A percentile compares a stretch with the other conserved stretches of the same genome.
Evolutionary conservation across 30 jellyfish, hydroid and myxozoan species (phyloP).

Genomic region (Turritopsis rubra): DNA sequence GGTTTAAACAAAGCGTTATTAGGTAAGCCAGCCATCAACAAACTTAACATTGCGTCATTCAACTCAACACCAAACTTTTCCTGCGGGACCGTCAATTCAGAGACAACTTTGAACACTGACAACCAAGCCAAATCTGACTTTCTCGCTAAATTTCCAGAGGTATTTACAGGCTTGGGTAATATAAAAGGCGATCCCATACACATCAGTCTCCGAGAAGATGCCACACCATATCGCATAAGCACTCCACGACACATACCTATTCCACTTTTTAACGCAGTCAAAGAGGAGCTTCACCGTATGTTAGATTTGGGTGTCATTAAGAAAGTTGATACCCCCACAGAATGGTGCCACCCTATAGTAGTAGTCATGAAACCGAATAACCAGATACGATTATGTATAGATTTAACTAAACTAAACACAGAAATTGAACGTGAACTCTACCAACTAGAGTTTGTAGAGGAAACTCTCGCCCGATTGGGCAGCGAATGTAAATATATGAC

Average conservation of each 20-base stretch:
- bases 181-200: constrained; percentile 32
- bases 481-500: constrained; percentile 28
- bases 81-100: background rate
- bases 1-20: background rate
- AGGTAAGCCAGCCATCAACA: constrained; percentile 23
- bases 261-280: constrained; percentile 34
- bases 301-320: constrained; percentile 41
- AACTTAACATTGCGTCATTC: background rate
- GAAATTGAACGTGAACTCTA: constrained; percentile 40
- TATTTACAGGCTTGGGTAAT: constrained; percentile 26
- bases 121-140: background rate
- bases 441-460: constrained; percentile 39
- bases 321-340: constrained; percentile 51
- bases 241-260: constrained; percentile 52
- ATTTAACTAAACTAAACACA: constrained; percentile 34
- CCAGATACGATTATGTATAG: constrained; percentile 51
- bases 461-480: constrained; percentile 14
- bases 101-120: background rate
- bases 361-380: constrained; percentile 37
- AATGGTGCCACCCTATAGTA: constrained; percentile 58
- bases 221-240: constrained; percentile 36
- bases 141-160: constrained; percentile 6
- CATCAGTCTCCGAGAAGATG: constrained; percentile 20
- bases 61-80: background rate
- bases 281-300: constrained; percentile 48